Conservation (phyloP, 2,113 vertebrate genomes). For the Pangasianodon hypophthalmus region DNA sequence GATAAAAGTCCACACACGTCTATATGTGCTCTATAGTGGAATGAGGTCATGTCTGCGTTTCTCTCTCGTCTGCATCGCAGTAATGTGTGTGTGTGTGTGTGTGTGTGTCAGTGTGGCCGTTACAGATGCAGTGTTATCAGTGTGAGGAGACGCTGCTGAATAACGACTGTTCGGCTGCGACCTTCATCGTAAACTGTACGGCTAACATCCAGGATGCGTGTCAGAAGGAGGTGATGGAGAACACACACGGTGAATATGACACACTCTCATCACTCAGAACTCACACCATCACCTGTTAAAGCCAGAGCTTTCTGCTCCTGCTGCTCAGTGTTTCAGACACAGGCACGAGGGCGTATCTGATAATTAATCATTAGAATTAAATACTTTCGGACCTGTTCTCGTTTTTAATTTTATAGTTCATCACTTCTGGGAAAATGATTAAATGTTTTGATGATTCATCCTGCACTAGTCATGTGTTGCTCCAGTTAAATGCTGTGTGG, state of each 20-base stretch:
- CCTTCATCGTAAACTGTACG: conserved; percentile 63
- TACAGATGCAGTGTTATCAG: conserved; percentile 65
- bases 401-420: background rate
- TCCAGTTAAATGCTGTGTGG: background rate
- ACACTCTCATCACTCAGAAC: background rate
- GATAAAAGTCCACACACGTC: background rate
- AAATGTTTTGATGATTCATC: background rate
- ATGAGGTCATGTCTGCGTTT: background rate
- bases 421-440: background rate
- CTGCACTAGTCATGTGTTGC: background rate
- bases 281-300: background rate
- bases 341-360: background rate
- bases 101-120: conserved; percentile 51
- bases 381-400: background rate
- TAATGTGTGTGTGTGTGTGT: conserved; percentile 5
- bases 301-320: background rate
- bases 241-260: conserved; percentile 44
- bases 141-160: conserved; percentile 58
- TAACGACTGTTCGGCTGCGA: conserved; percentile 57
- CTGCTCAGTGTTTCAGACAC: background rate
- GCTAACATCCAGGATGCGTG: conserved; percentile 62
- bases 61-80: background rate
- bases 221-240: conserved; percentile 62
- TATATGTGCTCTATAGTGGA: background rate
- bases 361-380: background rate